Percentiles rank a stretch among this genome's conserved stretches.
These are phyloP conservation scores for Seriola quinqueradiata DNA, from an alignment of 2,113 vertebrate genomes.

Conservation along the genomic window DNA sequence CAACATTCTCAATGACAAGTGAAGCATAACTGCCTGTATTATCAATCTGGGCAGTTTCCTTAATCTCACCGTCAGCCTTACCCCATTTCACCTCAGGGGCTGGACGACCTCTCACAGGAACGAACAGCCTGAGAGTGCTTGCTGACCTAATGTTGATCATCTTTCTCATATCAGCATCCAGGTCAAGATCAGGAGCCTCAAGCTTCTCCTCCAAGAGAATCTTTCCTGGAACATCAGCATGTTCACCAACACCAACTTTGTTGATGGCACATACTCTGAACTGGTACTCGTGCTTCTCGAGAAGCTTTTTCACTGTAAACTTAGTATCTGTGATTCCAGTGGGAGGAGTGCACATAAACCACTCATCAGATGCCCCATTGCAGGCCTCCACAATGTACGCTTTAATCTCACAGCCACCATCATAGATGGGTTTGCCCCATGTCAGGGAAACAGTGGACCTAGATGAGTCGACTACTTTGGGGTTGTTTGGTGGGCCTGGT, in stretches of 20 bases:
- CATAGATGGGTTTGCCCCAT: conserved; percentile 98
- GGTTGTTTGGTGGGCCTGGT: conserved; percentile 97
- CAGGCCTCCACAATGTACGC: conserved; percentile 96
- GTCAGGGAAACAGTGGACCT: conserved; percentile 94
- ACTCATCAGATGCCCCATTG: conserved; percentile 90
- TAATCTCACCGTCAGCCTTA: conserved; percentile 94
- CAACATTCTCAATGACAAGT: conserved; percentile 95
- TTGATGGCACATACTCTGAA: conserved; percentile 98
- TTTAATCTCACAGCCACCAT: conserved; percentile 97
- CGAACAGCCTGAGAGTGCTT: conserved; percentile 93
- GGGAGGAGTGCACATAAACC: conserved; percentile 94
- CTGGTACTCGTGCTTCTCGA: conserved; percentile 96
- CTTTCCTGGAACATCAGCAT: conserved; percentile 91
- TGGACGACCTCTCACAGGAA: conserved; percentile 95
- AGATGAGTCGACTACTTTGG: conserved; percentile 91
- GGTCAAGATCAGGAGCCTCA: conserved; percentile 95
- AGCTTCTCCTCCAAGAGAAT: conserved; percentile 93
- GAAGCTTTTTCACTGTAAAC: conserved; percentile 91
- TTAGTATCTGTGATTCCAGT: conserved; percentile 92
- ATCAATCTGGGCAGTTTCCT: conserved; percentile 94
- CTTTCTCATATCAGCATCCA: conserved; percentile 96
- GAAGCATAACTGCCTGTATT: conserved; percentile 94
- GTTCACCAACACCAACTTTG: conserved; percentile 96
- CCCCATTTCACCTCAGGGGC: conserved; percentile 97
- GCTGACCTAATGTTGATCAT: conserved; percentile 95